These are phyloP conservation scores for Platyrinchus mystaceus DNA, from an alignment of 2,797 vertebrate genomes.

Conservation along the genomic window DNA sequence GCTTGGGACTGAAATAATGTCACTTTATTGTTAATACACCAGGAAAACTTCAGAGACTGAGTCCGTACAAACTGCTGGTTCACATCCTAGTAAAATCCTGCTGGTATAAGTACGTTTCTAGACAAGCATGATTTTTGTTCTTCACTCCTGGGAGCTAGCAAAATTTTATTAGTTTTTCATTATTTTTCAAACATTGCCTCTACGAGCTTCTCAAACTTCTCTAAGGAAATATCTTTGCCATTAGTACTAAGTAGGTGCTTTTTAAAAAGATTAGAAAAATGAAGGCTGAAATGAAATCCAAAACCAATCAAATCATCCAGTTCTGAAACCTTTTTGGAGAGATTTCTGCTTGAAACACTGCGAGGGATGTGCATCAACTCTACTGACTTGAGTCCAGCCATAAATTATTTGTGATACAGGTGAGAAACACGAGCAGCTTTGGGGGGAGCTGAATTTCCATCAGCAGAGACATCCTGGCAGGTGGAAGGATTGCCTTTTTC, in stretches of 20 bases:
- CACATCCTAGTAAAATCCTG: background rate
- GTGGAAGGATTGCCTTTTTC: background rate
- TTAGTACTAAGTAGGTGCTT: background rate
- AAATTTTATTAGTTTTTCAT: background rate
- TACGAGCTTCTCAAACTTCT: background rate
- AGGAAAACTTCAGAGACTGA: background rate
- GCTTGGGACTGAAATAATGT: background rate
- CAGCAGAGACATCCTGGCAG: background rate
- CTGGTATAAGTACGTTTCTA: background rate
- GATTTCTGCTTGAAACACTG: background rate
- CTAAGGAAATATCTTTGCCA: background rate
- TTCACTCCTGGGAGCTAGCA: background rate
- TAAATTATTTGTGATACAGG: background rate
- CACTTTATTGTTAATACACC: background rate
- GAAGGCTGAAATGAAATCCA: background rate
- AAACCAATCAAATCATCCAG: background rate
- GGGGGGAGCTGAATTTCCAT: background rate
- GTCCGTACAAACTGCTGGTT: background rate
- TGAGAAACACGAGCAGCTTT: accelerated
- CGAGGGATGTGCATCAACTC: accelerated
- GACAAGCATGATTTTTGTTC: background rate
- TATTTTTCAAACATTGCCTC: background rate
- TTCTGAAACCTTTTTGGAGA: background rate
- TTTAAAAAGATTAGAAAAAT: background rate
- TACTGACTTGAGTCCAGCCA: background rate